phyloP scores from a whole-genome alignment of 2,888 invertebrate genomes.

The Agrochola macilenta region DNA sequence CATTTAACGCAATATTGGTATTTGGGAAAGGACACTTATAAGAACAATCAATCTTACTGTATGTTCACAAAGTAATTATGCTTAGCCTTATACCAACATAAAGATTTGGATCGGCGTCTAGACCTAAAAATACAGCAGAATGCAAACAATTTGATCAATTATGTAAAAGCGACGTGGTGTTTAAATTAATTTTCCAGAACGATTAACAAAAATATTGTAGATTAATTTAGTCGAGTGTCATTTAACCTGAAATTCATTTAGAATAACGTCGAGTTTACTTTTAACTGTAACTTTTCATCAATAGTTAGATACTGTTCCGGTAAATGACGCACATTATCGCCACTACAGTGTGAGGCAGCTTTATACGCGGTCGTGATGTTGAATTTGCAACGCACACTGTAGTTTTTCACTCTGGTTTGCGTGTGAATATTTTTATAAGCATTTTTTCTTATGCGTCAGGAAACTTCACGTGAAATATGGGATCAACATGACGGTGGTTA shows the following conservation, averaged over 20 bases:
- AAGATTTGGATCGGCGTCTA: background rate
- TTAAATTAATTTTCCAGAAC: background rate
- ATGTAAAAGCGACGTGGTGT: background rate
- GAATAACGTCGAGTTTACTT: background rate
- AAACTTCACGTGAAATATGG: background rate
- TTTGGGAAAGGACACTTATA: background rate
- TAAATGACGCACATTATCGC: background rate
- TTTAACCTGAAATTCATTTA: background rate
- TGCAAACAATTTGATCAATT: background rate
- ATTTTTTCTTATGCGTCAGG: slow-evolving; percentile 23
- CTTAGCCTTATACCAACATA: background rate
- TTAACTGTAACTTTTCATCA: background rate
- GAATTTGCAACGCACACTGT: slow-evolving; percentile 36
- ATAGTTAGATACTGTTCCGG: background rate
- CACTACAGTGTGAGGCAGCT: slow-evolving; percentile 21
- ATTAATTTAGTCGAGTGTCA: background rate
- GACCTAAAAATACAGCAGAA: background rate
- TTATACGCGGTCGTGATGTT: slow-evolving; percentile 26
- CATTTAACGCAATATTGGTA: background rate
- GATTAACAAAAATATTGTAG: background rate
- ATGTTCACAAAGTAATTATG: background rate
- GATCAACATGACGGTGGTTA: background rate
- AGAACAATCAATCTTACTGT: background rate
- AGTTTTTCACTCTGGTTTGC: slow-evolving; percentile 24
- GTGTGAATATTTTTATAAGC: background rate